These are phyloP conservation scores for Tuberolachnus salignus DNA, from an alignment of 2,888 invertebrate genomes.

Conservation along the genomic window DNA sequence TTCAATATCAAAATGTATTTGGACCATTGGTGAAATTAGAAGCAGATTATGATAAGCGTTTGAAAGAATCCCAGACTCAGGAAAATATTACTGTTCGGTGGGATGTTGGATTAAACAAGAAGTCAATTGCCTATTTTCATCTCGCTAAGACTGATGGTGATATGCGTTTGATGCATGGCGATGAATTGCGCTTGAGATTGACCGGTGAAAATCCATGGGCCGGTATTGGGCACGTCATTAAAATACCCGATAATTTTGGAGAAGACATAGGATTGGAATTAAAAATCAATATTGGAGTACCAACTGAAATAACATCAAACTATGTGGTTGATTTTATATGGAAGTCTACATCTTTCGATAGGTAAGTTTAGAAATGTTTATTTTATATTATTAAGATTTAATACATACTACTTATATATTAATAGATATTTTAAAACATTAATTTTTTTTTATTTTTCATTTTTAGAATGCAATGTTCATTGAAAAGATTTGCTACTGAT, in stretches of 20 bases:
- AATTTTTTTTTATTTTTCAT: conserved; percentile 55
- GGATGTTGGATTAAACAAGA: conserved; percentile 98
- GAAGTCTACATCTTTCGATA: conserved; percentile 98
- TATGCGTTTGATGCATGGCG: conserved; percentile 99
- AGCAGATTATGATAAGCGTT: conserved; percentile 95
- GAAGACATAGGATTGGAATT: conserved; percentile 98
- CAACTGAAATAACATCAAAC: conserved; percentile 90
- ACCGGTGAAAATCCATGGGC: conserved; percentile 96
- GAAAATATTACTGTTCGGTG: conserved; percentile 98
- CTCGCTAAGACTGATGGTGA: conserved; percentile 97
- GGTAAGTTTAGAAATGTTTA: conserved; percentile 66
- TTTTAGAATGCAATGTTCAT: conserved; percentile 88
- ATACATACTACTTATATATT: not conserved
- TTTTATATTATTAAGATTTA: not conserved
- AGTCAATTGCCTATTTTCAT: conserved; percentile 96
- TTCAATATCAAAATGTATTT: conserved; percentile 98
- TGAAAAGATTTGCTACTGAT: conserved; percentile 94
- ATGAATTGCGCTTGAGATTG: conserved; percentile 90
- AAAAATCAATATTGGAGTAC: conserved; percentile 89
- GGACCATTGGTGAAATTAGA: conserved; percentile 95
- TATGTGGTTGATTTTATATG: conserved; percentile 99
- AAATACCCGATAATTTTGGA: conserved; percentile 92
- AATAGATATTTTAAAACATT: conserved; percentile 33
- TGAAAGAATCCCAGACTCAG: conserved; percentile 98
- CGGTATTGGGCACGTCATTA: conserved; percentile 97